Conservation (phyloP, 2,797 vertebrate genomes). For the Protonibea diacanthus region DNA sequence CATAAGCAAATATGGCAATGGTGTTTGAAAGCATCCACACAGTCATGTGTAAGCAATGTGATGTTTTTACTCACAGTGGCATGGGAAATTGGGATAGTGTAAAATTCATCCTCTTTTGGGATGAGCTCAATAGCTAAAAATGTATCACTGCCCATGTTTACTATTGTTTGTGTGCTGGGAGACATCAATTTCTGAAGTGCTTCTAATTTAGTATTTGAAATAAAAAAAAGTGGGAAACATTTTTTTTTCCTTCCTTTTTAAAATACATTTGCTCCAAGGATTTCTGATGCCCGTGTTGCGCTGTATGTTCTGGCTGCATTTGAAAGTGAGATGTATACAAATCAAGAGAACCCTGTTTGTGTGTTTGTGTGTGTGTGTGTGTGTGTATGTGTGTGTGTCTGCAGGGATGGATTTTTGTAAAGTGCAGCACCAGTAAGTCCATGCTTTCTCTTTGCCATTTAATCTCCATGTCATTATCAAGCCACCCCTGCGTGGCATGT, state of each 20-base stretch:
- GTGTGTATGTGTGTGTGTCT: neutral
- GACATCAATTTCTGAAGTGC: neutral
- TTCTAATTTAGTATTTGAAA: slow-evolving; percentile 5
- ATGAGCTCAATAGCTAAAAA: neutral
- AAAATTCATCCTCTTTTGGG: neutral
- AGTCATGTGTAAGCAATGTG: neutral
- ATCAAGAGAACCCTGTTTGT: slow-evolving; percentile 3
- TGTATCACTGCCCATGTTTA: neutral
- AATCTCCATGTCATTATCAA: slow-evolving; percentile 65
- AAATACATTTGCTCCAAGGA: slow-evolving; percentile 34
- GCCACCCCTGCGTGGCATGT: slow-evolving; percentile 3
- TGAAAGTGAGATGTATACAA: slow-evolving; percentile 38
- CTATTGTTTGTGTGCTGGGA: neutral
- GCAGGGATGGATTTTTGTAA: slow-evolving; percentile 21
- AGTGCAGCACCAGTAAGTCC: slow-evolving; percentile 42
- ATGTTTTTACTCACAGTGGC: neutral
- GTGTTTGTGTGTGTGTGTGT: neutral
- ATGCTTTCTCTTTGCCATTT: slow-evolving; percentile 48
- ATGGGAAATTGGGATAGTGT: neutral
- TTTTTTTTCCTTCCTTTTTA: neutral
- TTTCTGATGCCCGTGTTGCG: slow-evolving; percentile 22
- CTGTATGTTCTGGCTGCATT: slow-evolving; percentile 18
- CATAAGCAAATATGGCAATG: neutral
- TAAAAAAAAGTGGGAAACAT: neutral
- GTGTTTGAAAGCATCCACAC: neutral